Evolutionary conservation across 2,113 vertebrate genomes (phyloP).

Genomic region (Malurus alboscapulatus): DNA sequence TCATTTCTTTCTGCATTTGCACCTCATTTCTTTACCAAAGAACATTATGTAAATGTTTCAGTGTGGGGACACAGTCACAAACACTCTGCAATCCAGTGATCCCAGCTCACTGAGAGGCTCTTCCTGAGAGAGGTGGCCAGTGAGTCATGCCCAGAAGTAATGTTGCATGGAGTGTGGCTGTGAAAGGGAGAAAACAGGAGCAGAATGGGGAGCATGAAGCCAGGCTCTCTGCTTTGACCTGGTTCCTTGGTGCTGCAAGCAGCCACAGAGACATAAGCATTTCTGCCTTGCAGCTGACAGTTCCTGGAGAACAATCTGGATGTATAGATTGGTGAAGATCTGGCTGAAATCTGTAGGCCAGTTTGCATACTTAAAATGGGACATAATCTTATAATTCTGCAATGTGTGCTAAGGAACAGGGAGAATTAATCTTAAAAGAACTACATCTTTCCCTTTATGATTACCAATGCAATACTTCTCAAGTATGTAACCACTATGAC

Average conservation of each 20-base stretch:
- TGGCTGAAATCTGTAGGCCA: neutral
- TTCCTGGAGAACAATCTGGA: neutral
- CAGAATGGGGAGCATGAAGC: rapidly evolving
- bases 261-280: neutral
- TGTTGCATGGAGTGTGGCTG: neutral
- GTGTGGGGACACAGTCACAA: neutral
- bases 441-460: neutral
- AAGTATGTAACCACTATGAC: neutral
- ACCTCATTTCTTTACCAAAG: neutral
- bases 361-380: neutral
- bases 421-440: neutral
- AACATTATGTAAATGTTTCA: neutral
- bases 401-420: neutral
- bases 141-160: neutral
- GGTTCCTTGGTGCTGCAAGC: neutral
- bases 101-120: neutral
- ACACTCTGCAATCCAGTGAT: neutral
- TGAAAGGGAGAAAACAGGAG: neutral
- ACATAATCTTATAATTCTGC: neutral
- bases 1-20: neutral
- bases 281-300: neutral
- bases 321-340: neutral
- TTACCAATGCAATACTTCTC: neutral
- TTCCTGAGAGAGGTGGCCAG: neutral
- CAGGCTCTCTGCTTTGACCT: rapidly evolving